These are phyloP conservation scores for Nemotelus nigrinus DNA, from an alignment of 2,888 invertebrate genomes.

Conservation along the genomic window DNA sequence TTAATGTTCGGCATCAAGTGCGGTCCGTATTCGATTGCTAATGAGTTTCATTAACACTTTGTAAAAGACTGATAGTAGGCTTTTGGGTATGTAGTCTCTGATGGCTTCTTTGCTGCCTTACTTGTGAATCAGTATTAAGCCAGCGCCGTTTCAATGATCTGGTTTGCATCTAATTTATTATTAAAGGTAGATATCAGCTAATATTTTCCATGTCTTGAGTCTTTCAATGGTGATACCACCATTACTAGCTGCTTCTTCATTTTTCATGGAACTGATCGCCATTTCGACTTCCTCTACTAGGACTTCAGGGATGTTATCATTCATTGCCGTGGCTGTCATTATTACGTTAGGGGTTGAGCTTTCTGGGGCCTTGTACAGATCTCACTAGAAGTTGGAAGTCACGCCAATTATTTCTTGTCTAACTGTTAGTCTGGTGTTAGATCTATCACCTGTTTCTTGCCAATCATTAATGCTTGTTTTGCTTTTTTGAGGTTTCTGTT, in stretches of 20 bases:
- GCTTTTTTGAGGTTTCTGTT: background rate
- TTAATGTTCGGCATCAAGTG: conserved; percentile 52
- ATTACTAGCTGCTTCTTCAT: conserved; percentile 15
- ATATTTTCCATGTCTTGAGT: conserved; percentile 10
- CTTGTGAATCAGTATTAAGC: conserved; percentile 50
- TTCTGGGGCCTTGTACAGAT: background rate
- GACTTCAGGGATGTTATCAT: background rate
- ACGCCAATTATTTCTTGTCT: background rate
- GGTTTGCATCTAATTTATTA: background rate
- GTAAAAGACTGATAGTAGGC: conserved; percentile 52
- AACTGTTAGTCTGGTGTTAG: conserved; percentile 6
- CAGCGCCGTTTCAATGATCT: conserved; percentile 49
- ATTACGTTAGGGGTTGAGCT: background rate
- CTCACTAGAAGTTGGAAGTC: background rate
- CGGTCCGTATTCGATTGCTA: conserved; percentile 46
- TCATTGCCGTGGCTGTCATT: background rate
- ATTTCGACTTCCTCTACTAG: background rate
- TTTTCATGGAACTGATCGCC: conserved; percentile 17
- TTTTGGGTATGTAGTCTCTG: conserved; percentile 53
- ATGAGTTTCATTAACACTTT: conserved; percentile 54
- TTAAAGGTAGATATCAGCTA: background rate
- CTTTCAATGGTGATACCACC: conserved; percentile 16
- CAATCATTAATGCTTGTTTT: background rate
- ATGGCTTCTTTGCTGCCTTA: conserved; percentile 51
- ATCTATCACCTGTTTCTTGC: background rate